Evolutionary conservation across 2,888 invertebrate species (phyloP), one percentile per base, ranked within the genome.

Genomic region (Dryomyza anilis): DNA sequence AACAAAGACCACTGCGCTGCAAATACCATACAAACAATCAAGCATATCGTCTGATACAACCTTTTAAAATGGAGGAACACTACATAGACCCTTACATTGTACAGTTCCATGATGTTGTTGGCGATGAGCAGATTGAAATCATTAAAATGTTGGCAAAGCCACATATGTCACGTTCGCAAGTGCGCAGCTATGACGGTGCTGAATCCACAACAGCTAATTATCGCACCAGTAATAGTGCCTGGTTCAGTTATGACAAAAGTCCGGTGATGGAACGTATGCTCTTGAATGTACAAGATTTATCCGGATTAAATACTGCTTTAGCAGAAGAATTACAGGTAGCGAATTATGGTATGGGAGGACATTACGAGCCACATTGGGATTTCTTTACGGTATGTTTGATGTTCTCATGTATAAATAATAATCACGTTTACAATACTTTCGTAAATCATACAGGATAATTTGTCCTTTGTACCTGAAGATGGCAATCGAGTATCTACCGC

Each of bases 401-500:
- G n/a, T n/a, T n/a, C n/a, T n/a, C n/a, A n/a, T n/a, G n/a, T n/a
- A n/a, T n/a, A n/a, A 3, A 46, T 45, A 55, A 14, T 14, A 16
- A 5, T 10, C 16, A 16, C 16, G n/a, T 2, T 16, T 7, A 43
- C 12, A 5, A n/a, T 16, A 1, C 43, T 43, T 10, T 16, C 43
- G 1, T 12, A 43, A 16, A 3, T n/a, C n/a, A n/a, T n/a, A 58
- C 50, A 57, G 6, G 30, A 58, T 25, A n/a, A 7, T 23, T 43
- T 43, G 21, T 23, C 14, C 33, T 58, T 60, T 5, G 52, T 57
- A 12, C n/a, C n/a, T n/a, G 16, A 7, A 0, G 88, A 87, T 71
- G 98, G 98, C 33, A 99, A 99, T 84, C 88, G 99, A 73, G 95
- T 99, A 74, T 96, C 98, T 3, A 99, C 99, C 0, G 93, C 95